Evolutionary conservation across 2,113 vertebrate genomes (phyloP), one percentile per base, ranked within the genome.

Genomic region (Hippocampus mohnikei): DNA sequence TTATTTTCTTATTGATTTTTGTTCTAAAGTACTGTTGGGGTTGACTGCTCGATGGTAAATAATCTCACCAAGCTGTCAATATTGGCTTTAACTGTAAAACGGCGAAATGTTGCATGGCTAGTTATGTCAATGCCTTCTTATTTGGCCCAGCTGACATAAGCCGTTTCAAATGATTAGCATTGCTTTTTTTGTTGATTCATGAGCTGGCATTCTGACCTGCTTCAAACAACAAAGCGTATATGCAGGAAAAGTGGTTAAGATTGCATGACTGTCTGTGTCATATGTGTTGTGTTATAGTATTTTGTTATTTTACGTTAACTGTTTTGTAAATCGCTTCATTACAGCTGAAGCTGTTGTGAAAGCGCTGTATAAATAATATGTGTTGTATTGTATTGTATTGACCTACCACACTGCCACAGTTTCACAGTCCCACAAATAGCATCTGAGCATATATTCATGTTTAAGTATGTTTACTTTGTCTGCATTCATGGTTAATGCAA

Each of bases 381-480:
- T 29, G 3, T 33, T 33, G 29, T 33, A 33, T 33, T 33, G 29
- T 33, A 33, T 37, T 37, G 5, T 37, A 6, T 37, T 37, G 5
- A 37, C 33, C 33, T 37, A 37, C 87, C 88, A 86, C 69, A 85
- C 81, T 89, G 83, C 81, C 87, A 81, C 84, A 82, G 79, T 89
- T 66, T 41, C 37, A n/a, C 8, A 62, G 27, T 37, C 40, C 33
- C n/a, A 63, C 9, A 63, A 4, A 42, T n/a, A 40, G 58, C 9
- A 23, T 0, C 3, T 42, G 27, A 58, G 12, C 37, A 7, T 55
- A 46, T 72, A 52, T 40, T 27, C 65, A 41, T 46, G 25, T 71
- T 13, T 21, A 2, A 69, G 0, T 6, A 0, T 8, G 20, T 13
- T n/a, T 37, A 13, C 21, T 21, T 46, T 29, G 27, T 55, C 58